Evolutionary conservation across 2,888 invertebrate genomes (phyloP).

Genomic region (Brassicogethes aeneus): DNA sequence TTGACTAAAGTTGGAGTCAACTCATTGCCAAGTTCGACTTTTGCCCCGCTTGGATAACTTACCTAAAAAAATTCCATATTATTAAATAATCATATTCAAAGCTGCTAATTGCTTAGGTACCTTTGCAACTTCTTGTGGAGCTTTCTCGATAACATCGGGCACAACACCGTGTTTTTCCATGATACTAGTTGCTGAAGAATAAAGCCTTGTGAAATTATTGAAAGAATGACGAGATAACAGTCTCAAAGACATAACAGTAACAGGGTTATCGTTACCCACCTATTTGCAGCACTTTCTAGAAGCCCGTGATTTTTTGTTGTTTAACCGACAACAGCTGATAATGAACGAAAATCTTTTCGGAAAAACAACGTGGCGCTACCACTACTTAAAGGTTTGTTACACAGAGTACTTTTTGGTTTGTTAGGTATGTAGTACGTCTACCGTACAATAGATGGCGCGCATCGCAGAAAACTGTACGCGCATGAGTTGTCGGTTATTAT

Average conservation of each 20-base stretch:
- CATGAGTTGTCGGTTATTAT: no score
- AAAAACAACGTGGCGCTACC: no score
- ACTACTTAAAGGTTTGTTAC: no score
- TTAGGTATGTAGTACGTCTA: no score
- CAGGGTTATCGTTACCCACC: no score
- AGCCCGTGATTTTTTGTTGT: no score
- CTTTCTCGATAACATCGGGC: constrained; percentile 32
- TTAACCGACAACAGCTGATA: no score
- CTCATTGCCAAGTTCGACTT: constrained; percentile 27
- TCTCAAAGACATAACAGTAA: neutral
- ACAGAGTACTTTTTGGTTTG: no score
- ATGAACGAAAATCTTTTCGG: no score
- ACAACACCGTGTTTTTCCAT: constrained; percentile 32
- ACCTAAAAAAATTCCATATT: constrained; percentile 17
- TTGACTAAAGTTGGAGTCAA: constrained; percentile 32
- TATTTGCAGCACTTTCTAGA: no score
- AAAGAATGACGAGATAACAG: neutral
- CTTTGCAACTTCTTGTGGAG: constrained; percentile 24
- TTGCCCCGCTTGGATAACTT: constrained; percentile 24
- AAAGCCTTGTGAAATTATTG: neutral
- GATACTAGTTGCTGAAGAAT: constrained; percentile 10
- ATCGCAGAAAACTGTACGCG: no score
- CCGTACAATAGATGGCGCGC: no score
- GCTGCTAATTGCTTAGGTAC: constrained; percentile 11
- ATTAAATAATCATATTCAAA: neutral